Conservation (phyloP, 1,140 invertebrate genomes). For the Aphaenogaster ashmeadi region DNA sequence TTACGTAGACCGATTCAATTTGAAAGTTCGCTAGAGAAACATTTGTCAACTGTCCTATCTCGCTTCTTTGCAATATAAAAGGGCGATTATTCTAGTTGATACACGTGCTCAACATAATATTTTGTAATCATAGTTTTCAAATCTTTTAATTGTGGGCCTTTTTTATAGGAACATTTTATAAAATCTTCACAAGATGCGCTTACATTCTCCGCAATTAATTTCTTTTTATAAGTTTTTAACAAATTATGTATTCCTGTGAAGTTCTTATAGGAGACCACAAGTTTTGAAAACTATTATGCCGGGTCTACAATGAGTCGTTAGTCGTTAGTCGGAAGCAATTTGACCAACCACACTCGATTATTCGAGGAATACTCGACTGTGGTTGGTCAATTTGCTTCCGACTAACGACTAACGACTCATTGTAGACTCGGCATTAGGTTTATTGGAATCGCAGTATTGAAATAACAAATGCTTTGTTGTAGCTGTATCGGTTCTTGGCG, state of each 20-base stretch:
- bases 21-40: conserved; percentile 83
- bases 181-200: neutral
- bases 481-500: conserved; percentile 99
- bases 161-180: neutral
- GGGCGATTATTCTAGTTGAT: conserved; percentile 79
- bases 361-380: no score
- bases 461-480: conserved; percentile 84
- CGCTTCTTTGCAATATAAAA: conserved; percentile 68
- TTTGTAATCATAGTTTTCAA: neutral
- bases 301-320: no score
- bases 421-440: no score
- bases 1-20: conserved; percentile 80
- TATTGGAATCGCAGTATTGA: neutral
- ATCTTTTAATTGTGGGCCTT: neutral
- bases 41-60: conserved; percentile 80
- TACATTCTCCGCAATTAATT: neutral
- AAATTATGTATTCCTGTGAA: neutral
- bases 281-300: neutral
- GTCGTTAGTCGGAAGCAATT: no score
- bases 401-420: no score
- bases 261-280: neutral
- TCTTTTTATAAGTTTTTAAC: neutral
- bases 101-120: conserved; percentile 64
- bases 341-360: no score
- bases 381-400: no score